phyloP scores from a whole-genome alignment of 1,140 invertebrate species.

The Drosophila neocordata region DNA sequence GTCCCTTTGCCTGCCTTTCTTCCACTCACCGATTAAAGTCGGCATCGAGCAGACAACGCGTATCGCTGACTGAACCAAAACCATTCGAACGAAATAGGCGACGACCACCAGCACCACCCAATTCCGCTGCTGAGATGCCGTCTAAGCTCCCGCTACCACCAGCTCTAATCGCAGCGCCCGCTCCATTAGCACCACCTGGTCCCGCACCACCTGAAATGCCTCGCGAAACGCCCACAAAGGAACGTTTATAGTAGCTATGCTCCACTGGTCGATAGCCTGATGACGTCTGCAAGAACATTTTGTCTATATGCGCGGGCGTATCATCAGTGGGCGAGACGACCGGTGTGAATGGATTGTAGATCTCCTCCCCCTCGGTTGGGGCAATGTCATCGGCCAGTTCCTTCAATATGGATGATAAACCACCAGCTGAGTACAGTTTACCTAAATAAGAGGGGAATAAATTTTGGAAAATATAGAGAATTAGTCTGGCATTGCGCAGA shows the following conservation, averaged over 20 bases:
- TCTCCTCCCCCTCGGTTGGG: conserved; percentile 78
- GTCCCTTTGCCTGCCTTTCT: background rate
- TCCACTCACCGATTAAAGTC: conserved; percentile 73
- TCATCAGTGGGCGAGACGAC: conserved; percentile 82
- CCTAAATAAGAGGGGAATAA: conserved; percentile 39
- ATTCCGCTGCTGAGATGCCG: conserved; percentile 63
- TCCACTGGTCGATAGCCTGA: conserved; percentile 82
- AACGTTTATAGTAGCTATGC: conserved; percentile 81
- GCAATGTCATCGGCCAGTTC: conserved; percentile 82
- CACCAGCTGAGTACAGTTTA: conserved; percentile 80
- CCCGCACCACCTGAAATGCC: conserved; percentile 26
- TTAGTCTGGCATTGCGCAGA: conserved; percentile 52
- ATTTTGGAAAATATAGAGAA: background rate
- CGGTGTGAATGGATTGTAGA: conserved; percentile 83
- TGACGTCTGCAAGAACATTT: conserved; percentile 83
- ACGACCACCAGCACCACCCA: conserved; percentile 41
- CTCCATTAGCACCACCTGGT: conserved; percentile 25
- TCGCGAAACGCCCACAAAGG: conserved; percentile 66
- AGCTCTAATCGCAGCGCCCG: conserved; percentile 13
- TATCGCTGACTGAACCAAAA: conserved; percentile 52
- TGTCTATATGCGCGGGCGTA: conserved; percentile 80
- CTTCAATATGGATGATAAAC: conserved; percentile 78
- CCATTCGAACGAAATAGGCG: conserved; percentile 26
- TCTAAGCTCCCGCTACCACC: conserved; percentile 48
- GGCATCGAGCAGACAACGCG: conserved; percentile 70